These are phyloP conservation scores for Plusia festucae DNA, from an alignment of 2,888 invertebrate species.

Conservation along the genomic window DNA sequence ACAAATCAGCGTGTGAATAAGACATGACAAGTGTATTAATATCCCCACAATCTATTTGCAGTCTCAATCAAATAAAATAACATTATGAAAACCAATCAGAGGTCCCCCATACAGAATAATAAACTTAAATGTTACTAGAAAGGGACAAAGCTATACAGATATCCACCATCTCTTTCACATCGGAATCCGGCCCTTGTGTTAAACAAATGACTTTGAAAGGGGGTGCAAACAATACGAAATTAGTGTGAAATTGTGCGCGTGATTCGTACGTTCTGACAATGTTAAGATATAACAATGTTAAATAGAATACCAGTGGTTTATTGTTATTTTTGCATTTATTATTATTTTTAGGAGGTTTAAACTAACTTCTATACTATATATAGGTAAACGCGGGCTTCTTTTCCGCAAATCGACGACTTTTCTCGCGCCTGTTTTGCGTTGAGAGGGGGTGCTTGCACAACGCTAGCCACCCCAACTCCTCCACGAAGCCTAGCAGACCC, in stretches of 20 bases:
- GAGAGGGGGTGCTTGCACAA: no score
- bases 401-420: no score
- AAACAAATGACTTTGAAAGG: conserved; percentile 45
- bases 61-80: not conserved
- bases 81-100: not conserved
- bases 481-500: no score
- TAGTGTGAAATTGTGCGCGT: conserved; percentile 60
- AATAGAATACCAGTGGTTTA: conserved; percentile 4
- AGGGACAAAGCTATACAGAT: not conserved
- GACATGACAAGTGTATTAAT: not conserved
- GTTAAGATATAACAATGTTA: conserved; percentile 54
- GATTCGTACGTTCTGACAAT: conserved; percentile 51
- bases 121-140: not conserved
- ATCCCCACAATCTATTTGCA: not conserved
- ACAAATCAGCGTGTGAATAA: not conserved
- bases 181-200: not conserved
- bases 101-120: not conserved
- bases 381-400: no score
- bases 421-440: no score
- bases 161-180: not conserved
- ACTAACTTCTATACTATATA: no score
- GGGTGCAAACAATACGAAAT: conserved; percentile 56
- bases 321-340: no score
- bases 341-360: no score
- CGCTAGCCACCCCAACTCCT: no score